Evolutionary conservation across 2,888 invertebrate genomes (phyloP).

Genomic region (Pyrgus malvae): DNA sequence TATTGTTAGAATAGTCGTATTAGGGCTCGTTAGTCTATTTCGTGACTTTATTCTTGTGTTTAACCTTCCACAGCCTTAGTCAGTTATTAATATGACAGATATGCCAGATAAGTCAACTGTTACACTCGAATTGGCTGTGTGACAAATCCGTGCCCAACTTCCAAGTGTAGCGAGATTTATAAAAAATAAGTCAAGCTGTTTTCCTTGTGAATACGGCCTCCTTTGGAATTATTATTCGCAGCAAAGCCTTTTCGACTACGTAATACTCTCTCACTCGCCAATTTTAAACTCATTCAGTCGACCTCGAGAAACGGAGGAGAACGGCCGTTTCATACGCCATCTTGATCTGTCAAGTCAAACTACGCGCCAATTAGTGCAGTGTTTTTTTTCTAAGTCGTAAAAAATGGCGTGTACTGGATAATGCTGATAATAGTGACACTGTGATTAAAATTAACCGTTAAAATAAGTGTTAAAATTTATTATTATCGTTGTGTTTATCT

Average conservation of each 20-base stretch:
- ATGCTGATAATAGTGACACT: constrained; percentile 13
- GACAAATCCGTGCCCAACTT: constrained; percentile 29
- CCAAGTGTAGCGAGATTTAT: constrained; percentile 15
- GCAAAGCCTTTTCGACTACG: constrained; percentile 58
- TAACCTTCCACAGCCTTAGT: constrained; percentile 21
- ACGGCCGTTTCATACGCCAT: constrained; percentile 53
- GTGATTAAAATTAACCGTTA: constrained; percentile 11
- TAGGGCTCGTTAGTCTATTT: constrained; percentile 28
- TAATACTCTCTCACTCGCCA: constrained; percentile 59
- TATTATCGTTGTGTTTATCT: constrained; percentile 20
- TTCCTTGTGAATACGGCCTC: constrained; percentile 71
- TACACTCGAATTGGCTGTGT: constrained; percentile 43
- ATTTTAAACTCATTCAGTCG: constrained; percentile 66
- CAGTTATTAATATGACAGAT: constrained; percentile 28
- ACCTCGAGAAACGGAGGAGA: constrained; percentile 67
- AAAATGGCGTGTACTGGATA: constrained; percentile 19
- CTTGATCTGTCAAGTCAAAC: constrained; percentile 56
- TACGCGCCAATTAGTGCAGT: constrained; percentile 54
- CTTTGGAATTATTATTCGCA: constrained; percentile 53
- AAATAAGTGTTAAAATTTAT: constrained; percentile 4
- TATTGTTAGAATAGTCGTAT: neutral
- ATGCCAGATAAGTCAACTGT: constrained; percentile 34
- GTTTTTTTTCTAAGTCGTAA: constrained; percentile 26
- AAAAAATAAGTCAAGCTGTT: constrained; percentile 55
- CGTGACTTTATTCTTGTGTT: constrained; percentile 40